phyloP scores from a whole-genome alignment of 2,113 vertebrate species.

The Hirundichthys speculiger region DNA sequence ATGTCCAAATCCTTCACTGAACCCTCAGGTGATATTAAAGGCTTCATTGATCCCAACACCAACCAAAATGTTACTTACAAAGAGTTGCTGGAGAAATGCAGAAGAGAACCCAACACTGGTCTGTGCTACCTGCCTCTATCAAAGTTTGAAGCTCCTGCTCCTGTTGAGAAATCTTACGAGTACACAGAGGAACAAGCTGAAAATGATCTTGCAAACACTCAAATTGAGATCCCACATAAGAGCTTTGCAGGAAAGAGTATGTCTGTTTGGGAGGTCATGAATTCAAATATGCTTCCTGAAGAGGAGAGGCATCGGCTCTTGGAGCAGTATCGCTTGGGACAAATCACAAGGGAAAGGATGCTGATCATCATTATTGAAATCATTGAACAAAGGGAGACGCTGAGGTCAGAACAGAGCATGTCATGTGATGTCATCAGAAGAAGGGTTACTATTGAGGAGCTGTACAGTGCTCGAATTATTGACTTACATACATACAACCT shows the following conservation, averaged over 20 bases:
- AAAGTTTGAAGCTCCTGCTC: slow-evolving; percentile 74
- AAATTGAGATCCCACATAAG: slow-evolving; percentile 88
- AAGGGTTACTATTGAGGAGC: slow-evolving; percentile 84
- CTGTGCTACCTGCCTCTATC: slow-evolving; percentile 86
- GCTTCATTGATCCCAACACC: slow-evolving; percentile 88
- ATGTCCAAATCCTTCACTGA: slow-evolving; percentile 81
- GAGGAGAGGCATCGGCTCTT: slow-evolving; percentile 87
- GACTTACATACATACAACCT: slow-evolving; percentile 86
- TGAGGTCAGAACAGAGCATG: slow-evolving; percentile 83
- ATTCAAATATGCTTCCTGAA: slow-evolving; percentile 89
- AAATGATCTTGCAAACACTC: slow-evolving; percentile 87
- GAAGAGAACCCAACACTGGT: slow-evolving; percentile 86
- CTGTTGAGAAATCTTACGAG: slow-evolving; percentile 83
- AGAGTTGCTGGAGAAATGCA: slow-evolving; percentile 86
- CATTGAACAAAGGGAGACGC: slow-evolving; percentile 90
- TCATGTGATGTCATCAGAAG: slow-evolving; percentile 90
- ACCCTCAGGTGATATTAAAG: slow-evolving; percentile 84
- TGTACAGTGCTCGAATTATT: slow-evolving; percentile 85
- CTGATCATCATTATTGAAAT: slow-evolving; percentile 97
- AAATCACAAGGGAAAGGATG: slow-evolving; percentile 93
- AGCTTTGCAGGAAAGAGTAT: slow-evolving; percentile 83
- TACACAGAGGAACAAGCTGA: slow-evolving; percentile 89
- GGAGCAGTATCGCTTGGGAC: slow-evolving; percentile 89
- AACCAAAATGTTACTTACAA: slow-evolving; percentile 85
- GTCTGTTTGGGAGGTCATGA: slow-evolving; percentile 94